Base-by-base conservation (phyloP, 1,140 invertebrate species). In the Conus betulinus region DNA sequence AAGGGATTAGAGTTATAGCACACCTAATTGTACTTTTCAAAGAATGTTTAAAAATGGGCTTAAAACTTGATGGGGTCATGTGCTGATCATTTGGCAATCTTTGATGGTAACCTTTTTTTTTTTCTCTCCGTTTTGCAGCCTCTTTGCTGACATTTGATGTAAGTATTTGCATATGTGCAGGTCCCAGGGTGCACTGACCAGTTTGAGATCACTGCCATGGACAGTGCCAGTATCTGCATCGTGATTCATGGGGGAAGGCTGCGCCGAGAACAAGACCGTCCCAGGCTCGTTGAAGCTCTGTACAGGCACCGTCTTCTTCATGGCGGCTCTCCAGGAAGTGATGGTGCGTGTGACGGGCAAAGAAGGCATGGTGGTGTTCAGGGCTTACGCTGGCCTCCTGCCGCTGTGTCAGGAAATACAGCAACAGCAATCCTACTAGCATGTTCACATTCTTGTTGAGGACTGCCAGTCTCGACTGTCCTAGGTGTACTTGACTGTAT, bases 211-310 rank as follows among this genome's bases (percentile, higher is more conserved):
- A 96, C 96, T 87, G 94, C 96, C 39, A 95, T 97, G 57, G 94
- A 94, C 20, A 97, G 96, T 88, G 97, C 97, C 1, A 97, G 97
- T 91, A 96, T 97, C 88, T 95, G 97, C 57, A 95, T 97, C 82
- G 96, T 97, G 3, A 96, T 97, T 25, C 95, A 96, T 51, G 97
- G 96, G n/a, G 71, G 93, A 95, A 83, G 96, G 91, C 20, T 83
- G 87, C 15, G 90, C 89, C 17, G 87, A 53, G 55, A 91, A 90
- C 53, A 20, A 63, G 25, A 90, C 96, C 39, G 92, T 96, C 93
- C 94, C 96, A 13, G 94, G 95, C 90, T 94, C 96, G 89, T 87
- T 95, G 55, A 91, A 96, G 95, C 92, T 97, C 91, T 84, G 95
- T 94, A 76, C 94, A 85, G 95, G 97, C 92, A 92, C 95, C 74